Base-by-base conservation (phyloP, 2,888 invertebrate species). In the Myopa tessellatipennis region DNA sequence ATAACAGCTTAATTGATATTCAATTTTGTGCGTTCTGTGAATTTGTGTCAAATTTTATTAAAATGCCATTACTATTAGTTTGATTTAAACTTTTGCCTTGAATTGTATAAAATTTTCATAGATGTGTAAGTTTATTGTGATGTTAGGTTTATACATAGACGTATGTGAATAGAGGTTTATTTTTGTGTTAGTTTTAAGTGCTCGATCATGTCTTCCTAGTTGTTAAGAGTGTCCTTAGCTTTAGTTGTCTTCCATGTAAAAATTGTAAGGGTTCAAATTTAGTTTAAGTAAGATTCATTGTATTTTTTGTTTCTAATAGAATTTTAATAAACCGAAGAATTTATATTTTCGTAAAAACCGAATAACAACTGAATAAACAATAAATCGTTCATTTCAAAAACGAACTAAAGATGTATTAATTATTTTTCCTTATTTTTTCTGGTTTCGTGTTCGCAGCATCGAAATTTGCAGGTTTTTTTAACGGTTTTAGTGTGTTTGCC, bases 211-310 rank as follows among this genome's bases (percentile, higher is more conserved):
- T 87, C 87, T 86, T 86, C 86, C 87, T 83, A 83, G 82, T 84
- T 86, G 82, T 84, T 79, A 81, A 82, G 82, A 77, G 78, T 14
- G 60, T 67, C 36, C 60, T 76, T 72, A 77, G 75, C 26, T 82
- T 82, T 81, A 80, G 79, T 83, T 86, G 87, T 87, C 88, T 88
- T 88, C 88, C 88, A 86, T 85, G 78, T 84, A 83, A 84, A 83
- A 84, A 76, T 38, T 79, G 74, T 82, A 82, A 80, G 80, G 74
- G 76, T 79, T 80, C 71, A 84, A 65, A 6, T 65, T 65, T 65
- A 85, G 76, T 78, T 77, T 81, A 82, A 82, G 78, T 26, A 78
- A 72, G 76, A 80, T 74, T 70, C 52, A 40, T 40, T 40, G 40
- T 40, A 40, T 40, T 40, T 40, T 40, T 40, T 40, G n/a, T n/a